Conservation (phyloP, 2,797 vertebrate species). For the Fundulus diaphanus region DNA sequence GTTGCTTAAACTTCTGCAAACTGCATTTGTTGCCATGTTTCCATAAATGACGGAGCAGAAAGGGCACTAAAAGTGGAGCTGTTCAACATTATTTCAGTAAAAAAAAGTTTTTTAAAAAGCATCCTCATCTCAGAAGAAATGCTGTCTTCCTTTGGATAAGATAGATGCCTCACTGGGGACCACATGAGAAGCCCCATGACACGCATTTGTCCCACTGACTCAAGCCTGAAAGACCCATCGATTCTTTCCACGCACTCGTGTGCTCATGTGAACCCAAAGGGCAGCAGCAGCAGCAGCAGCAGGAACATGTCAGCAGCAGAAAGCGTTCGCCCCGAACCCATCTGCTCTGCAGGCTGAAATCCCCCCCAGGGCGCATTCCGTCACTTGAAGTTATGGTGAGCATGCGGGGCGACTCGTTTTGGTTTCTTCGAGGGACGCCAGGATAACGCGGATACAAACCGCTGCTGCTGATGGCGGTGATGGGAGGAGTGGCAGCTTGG, state of each 20-base stretch:
- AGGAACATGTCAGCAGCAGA: not conserved
- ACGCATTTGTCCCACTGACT: not conserved
- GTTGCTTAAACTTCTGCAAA: not conserved
- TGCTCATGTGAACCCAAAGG: constrained; percentile 13
- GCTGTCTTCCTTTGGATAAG: not conserved
- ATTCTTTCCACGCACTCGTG: not conserved
- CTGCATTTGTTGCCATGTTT: not conserved
- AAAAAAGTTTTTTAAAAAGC: no score
- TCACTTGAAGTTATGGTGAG: constrained; percentile 51
- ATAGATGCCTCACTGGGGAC: not conserved
- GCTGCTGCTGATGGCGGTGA: constrained; percentile 20
- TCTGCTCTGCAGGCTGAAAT: constrained; percentile 10
- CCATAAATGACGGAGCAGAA: not conserved
- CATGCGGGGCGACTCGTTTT: constrained; percentile 57
- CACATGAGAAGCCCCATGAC: constrained; percentile 12
- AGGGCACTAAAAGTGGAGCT: not conserved
- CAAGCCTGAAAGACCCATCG: not conserved
- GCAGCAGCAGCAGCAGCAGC: not conserved
- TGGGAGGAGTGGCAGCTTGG: constrained; percentile 56
- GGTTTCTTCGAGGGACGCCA: constrained; percentile 16
- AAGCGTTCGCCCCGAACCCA: constrained; percentile 3
- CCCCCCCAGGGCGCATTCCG: constrained; percentile 46
- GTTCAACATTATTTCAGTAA: not conserved
- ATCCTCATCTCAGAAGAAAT: not conserved
- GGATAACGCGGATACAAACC: not conserved